phyloP scores from a whole-genome alignment of 92 coral and sea anemone genomes.

The Siderastrea radians region DNA sequence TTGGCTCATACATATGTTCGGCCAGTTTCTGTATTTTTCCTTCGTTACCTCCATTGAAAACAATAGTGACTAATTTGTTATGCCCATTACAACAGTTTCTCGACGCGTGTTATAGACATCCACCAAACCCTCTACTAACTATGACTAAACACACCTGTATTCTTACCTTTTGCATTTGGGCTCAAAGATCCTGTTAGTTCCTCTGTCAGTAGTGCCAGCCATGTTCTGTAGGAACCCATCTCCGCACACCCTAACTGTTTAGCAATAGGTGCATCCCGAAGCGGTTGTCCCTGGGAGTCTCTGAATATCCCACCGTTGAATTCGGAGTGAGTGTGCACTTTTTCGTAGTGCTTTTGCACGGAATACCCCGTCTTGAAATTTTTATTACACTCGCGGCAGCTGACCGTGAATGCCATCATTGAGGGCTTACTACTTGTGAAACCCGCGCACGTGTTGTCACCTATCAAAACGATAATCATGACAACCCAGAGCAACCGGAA shows the following conservation, averaged over 20 bases:
- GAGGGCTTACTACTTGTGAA: not conserved
- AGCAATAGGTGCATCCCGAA: not conserved
- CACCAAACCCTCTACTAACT: not conserved
- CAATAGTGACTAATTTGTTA: not conserved
- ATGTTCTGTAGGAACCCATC: constrained; percentile 12
- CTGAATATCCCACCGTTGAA: not conserved
- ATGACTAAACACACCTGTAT: not conserved
- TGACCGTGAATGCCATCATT: constrained; percentile 25
- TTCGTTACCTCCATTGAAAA: not conserved
- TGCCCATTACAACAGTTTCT: not conserved
- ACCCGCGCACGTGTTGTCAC: not conserved
- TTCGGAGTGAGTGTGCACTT: not conserved
- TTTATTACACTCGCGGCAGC: constrained; percentile 9
- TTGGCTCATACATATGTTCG: no score
- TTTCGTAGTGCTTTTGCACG: not conserved
- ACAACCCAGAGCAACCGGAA: not conserved
- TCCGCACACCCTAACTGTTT: constrained; percentile 9
- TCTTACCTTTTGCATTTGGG: constrained; percentile 36
- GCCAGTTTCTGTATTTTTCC: no score
- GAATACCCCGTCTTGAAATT: constrained; percentile 10
- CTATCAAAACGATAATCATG: no score
- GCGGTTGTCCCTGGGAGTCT: not conserved
- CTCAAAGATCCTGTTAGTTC: constrained; percentile 15
- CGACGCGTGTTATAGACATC: not conserved
- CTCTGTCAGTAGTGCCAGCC: constrained; percentile 27